These are phyloP conservation scores for Liasis olivaceus DNA, from an alignment of 2,797 vertebrate species.

Conservation along the genomic window DNA sequence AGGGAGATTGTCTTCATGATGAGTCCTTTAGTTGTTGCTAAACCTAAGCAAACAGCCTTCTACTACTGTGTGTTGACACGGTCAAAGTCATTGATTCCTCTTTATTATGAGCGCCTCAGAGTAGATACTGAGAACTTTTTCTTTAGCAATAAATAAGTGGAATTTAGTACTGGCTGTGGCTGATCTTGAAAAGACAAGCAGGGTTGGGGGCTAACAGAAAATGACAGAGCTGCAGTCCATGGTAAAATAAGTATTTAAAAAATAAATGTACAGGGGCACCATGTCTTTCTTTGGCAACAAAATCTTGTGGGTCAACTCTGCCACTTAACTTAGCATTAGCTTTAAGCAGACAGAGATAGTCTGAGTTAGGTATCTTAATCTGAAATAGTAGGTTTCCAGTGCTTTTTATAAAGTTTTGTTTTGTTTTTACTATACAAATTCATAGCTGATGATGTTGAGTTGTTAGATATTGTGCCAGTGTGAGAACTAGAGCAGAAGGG, in stretches of 20 bases:
- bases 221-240: background rate
- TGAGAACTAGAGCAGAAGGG: too few species aligned
- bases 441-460: background rate
- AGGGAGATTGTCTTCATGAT: background rate
- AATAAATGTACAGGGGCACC: background rate
- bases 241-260: background rate
- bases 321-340: constrained; percentile 42
- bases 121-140: background rate
- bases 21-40: background rate
- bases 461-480: background rate
- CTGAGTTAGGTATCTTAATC: constrained; percentile 64
- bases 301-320: background rate
- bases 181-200: background rate
- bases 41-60: background rate
- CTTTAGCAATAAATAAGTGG: background rate
- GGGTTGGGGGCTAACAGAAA: background rate
- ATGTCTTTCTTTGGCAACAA: background rate
- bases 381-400: constrained; percentile 27
- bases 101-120: background rate
- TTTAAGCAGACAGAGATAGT: constrained; percentile 36
- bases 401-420: background rate
- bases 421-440: background rate
- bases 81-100: background rate
- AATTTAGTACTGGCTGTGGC: background rate
- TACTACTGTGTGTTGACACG: background rate